These are phyloP conservation scores for Andricus curvator DNA, from an alignment of 2,888 invertebrate species.

Conservation along the genomic window DNA sequence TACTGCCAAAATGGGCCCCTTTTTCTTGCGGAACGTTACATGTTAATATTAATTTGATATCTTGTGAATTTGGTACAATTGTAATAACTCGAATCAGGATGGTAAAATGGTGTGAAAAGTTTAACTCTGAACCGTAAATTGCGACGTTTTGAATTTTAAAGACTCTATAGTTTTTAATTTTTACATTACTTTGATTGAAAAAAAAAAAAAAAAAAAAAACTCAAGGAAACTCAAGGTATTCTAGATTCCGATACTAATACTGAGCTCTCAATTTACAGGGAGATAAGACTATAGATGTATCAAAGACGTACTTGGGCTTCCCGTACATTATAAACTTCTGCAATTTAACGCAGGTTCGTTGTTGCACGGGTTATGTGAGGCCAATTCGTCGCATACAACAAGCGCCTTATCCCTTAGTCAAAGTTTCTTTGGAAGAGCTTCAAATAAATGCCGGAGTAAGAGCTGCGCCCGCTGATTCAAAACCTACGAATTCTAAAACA, in stretches of 20 bases:
- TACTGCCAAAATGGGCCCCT: no score
- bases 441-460: slow-evolving; percentile 59
- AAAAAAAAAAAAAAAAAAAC: no score
- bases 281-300: slow-evolving; percentile 86
- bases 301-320: slow-evolving; percentile 84
- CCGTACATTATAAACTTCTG: slow-evolving; percentile 89
- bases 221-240: no score
- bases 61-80: no score
- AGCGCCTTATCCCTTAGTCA: slow-evolving; percentile 90
- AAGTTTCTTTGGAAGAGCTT: slow-evolving; percentile 81
- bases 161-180: neutral
- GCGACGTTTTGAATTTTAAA: no score
- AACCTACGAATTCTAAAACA: slow-evolving; percentile 66
- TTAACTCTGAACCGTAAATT: no score
- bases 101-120: no score
- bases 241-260: neutral
- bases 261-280: slow-evolving; percentile 79
- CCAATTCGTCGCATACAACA: slow-evolving; percentile 87
- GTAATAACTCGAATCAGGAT: no score
- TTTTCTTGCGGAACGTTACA: no score
- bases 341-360: slow-evolving; percentile 86
- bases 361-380: slow-evolving; percentile 85
- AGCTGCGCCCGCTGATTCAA: slow-evolving; percentile 59
- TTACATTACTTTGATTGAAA: neutral
- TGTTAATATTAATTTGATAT: no score